Conservation (phyloP, 1,140 invertebrate species). For the Tenebrio molitor region DNA sequence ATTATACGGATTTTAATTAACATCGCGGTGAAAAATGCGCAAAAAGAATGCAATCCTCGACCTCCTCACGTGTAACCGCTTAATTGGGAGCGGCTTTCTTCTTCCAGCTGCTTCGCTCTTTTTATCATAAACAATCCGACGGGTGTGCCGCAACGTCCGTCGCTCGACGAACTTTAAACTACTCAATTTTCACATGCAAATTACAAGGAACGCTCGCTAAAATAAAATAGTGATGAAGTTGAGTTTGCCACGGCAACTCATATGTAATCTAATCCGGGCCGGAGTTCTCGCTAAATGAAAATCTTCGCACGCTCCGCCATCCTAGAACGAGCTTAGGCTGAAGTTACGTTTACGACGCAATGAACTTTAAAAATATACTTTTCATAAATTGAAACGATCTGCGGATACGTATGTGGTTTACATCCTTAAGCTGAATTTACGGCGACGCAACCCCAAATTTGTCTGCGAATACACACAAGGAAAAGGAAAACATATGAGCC, state of each 20-base stretch:
- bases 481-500: background rate
- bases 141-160: constrained; percentile 3
- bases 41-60: background rate
- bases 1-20: constrained; percentile 33
- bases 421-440: constrained; percentile 15
- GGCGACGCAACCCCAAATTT: background rate
- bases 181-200: constrained; percentile 40
- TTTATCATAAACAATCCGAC: constrained; percentile 14
- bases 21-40: background rate
- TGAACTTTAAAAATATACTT: constrained; percentile 38
- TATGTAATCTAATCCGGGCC: constrained; percentile 35
- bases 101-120: background rate
- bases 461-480: background rate
- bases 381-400: constrained; percentile 38
- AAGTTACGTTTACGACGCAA: constrained; percentile 32
- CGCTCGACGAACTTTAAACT: constrained; percentile 19
- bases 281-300: constrained; percentile 35
- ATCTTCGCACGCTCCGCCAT: constrained; percentile 29
- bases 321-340: constrained; percentile 11
- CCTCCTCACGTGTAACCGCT: background rate
- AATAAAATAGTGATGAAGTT: constrained; percentile 39
- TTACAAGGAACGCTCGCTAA: constrained; percentile 24
- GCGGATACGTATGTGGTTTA: constrained; percentile 16
- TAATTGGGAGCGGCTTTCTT: background rate
- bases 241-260: constrained; percentile 30